These are phyloP conservation scores for Scopus umbretta DNA, from an alignment of 2,113 vertebrate genomes.

Conservation along the genomic window DNA sequence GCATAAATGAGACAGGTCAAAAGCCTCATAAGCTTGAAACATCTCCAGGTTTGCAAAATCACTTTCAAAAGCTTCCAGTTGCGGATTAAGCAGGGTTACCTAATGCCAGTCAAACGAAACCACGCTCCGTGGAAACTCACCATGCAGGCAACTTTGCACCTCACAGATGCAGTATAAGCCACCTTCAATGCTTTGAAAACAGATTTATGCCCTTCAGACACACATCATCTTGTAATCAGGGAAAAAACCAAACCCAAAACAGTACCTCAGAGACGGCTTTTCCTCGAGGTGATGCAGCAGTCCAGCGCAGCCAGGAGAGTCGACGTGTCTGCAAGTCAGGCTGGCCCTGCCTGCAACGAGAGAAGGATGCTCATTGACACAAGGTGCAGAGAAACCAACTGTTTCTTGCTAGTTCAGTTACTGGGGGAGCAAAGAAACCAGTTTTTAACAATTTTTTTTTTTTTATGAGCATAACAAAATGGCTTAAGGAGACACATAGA, in stretches of 20 bases:
- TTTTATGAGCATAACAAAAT: not conserved
- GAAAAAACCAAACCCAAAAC: not conserved
- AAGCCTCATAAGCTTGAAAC: conserved; percentile 4
- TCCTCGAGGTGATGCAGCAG: not conserved
- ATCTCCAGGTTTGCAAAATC: not conserved
- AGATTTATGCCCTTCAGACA: not conserved
- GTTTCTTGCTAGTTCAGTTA: not conserved
- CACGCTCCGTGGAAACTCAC: not conserved
- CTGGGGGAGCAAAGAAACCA: not conserved
- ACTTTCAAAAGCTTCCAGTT: not conserved
- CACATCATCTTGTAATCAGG: not conserved
- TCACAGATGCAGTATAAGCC: not conserved
- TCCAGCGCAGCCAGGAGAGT: not conserved
- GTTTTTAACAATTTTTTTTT: not conserved
- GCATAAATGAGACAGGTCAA: conserved; percentile 8
- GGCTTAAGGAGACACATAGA: accelerated
- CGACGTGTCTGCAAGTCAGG: not conserved
- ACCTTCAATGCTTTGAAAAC: not conserved
- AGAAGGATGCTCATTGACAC: not conserved
- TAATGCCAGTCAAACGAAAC: not conserved
- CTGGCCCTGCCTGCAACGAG: not conserved
- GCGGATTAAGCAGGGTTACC: not conserved
- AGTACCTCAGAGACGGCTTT: not conserved
- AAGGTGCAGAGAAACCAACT: not conserved
- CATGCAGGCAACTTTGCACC: accelerated